Evolutionary conservation across 2,888 invertebrate species (phyloP), one percentile per base, ranked within the genome.

Genomic region (Branchellion lobata): DNA sequence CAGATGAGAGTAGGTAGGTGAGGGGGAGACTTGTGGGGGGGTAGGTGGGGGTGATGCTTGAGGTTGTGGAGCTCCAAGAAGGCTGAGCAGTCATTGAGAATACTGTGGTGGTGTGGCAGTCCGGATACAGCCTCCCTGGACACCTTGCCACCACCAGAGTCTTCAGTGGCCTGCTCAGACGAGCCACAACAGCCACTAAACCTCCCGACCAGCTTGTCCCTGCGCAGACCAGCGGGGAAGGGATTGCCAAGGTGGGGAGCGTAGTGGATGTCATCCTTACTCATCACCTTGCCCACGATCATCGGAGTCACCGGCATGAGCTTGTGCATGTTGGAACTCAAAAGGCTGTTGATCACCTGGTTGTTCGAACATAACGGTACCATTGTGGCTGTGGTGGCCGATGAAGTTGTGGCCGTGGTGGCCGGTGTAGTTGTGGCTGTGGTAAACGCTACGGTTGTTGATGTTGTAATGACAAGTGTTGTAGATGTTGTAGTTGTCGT

Each of bases 241-340:
- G 83, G 83, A 34, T 86, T 85, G 82, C 86, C 71, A 85, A 85
- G 82, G 85, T 86, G 84, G 24, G 88, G 87, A 14, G 84, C 84
- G 82, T 88, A 88, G 81, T 86, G 86, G n/a, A 86, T 85, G 82
- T 88, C 88, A 75, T 86, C 85, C 65, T 85, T 82, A 76, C 94
- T 92, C 92, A 95, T 95, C 81, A 93, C 92, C 88, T 93, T 93
- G 76, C 93, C 94, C 11, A 94, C 91, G 84, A 92, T 85, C 81
- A 88, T 91, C 80, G 91, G 90, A 79, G 92, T 90, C 57, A 89
- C 90, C 87, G 92, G 89, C 85, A 90, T 89, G 29, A 91, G 90
- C 27, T 78, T 27, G 71, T 34, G 79, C 72, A 29, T 27, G 24
- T 33, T 31, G 51, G 78, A 34, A 27, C 69, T 51, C 2, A 73